Conservation (phyloP, 1,140 invertebrate genomes). For the Lepidurus arcticus region DNA sequence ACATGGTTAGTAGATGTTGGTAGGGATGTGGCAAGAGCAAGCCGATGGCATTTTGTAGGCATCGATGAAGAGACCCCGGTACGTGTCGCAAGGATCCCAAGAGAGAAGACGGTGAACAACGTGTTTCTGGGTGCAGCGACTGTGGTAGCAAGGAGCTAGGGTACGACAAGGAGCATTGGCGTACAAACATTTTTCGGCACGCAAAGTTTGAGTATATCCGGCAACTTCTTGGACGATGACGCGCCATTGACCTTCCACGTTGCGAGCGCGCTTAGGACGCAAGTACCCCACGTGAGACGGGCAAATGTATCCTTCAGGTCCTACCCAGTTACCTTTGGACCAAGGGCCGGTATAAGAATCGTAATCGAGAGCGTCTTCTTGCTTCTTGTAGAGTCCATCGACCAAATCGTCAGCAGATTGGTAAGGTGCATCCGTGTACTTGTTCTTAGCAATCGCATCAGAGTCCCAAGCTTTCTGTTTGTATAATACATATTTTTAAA, state of each 20-base stretch:
- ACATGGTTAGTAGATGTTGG: constrained; percentile 23
- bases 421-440: constrained; percentile 38
- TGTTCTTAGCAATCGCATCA: constrained; percentile 38
- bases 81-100: constrained; percentile 40
- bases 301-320: constrained; percentile 43
- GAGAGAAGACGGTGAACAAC: constrained; percentile 41
- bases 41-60: constrained; percentile 41
- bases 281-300: constrained; percentile 44
- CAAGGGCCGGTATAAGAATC: constrained; percentile 37
- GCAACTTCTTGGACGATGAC: constrained; percentile 40
- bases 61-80: constrained; percentile 42
- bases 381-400: constrained; percentile 34
- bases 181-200: constrained; percentile 39
- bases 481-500: not conserved
- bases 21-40: constrained; percentile 40
- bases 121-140: constrained; percentile 40
- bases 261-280: constrained; percentile 42
- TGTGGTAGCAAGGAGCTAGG: constrained; percentile 41
- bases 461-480: constrained; percentile 35
- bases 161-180: constrained; percentile 39
- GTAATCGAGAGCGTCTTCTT: constrained; percentile 38
- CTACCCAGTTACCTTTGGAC: constrained; percentile 37
- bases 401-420: constrained; percentile 40
- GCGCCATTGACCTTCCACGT: constrained; percentile 41
- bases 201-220: constrained; percentile 41